Percentiles rank a stretch among this genome's conserved stretches.
Conservation (phyloP, 2,888 invertebrate species). For the Barypeithes pellucidus region DNA sequence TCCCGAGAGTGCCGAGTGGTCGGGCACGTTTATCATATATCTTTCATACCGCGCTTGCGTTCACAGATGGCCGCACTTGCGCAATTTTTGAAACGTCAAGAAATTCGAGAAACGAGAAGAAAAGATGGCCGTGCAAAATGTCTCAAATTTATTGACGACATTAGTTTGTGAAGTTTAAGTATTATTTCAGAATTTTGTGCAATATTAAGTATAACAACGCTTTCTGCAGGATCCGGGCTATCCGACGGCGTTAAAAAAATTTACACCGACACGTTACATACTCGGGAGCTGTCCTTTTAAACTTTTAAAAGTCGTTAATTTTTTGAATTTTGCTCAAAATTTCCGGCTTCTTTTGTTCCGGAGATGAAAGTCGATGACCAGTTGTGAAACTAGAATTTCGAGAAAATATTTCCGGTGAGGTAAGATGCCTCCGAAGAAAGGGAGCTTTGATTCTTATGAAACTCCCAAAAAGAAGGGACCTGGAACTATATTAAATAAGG, state of each 20-base stretch:
- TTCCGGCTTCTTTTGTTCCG: slow-evolving; percentile 32
- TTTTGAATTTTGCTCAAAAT: slow-evolving; percentile 33
- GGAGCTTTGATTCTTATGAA: slow-evolving; percentile 49
- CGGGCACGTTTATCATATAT: too few relatives aligned
- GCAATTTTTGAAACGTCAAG: slow-evolving; percentile 17
- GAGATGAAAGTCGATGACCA: slow-evolving; percentile 32
- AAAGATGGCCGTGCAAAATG: slow-evolving; percentile 39
- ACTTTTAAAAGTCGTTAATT: slow-evolving; percentile 36
- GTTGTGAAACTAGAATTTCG: neutral
- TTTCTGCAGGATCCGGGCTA: neutral
- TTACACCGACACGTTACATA: neutral
- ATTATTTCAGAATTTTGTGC: slow-evolving; percentile 12
- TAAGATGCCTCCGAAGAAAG: slow-evolving; percentile 29
- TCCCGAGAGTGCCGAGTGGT: too few relatives aligned
- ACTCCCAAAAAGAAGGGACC: slow-evolving; percentile 61
- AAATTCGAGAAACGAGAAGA: slow-evolving; percentile 1
- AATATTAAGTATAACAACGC: slow-evolving; percentile 1
- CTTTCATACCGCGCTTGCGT: neutral
- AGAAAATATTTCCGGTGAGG: neutral
- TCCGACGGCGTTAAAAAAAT: neutral
- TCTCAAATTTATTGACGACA: slow-evolving; percentile 24
- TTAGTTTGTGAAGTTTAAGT: slow-evolving; percentile 29
- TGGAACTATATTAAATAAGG: slow-evolving; percentile 30
- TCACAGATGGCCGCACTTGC: slow-evolving; percentile 4
- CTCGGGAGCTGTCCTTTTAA: slow-evolving; percentile 21